Conservation (phyloP, 2,888 invertebrate genomes). For the Volucella inanis region DNA sequence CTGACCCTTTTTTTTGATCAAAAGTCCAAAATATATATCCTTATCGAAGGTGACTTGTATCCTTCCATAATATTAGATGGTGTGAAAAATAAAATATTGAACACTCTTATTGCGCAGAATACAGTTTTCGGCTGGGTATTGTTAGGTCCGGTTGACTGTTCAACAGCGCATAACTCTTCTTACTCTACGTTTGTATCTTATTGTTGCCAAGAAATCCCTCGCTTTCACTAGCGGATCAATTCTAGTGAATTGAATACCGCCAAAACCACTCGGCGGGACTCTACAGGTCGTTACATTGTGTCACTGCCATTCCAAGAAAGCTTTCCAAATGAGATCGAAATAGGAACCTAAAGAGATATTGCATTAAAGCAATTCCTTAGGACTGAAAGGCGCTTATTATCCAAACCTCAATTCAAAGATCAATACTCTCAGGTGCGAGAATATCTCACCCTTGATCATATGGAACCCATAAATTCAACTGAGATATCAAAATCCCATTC, state of each 20-base stretch:
- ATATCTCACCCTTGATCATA: conserved; percentile 23
- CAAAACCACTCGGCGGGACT: background rate
- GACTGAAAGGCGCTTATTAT: background rate
- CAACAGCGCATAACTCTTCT: background rate
- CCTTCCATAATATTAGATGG: conserved; percentile 19
- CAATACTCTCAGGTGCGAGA: conserved; percentile 33
- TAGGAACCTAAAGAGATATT: background rate
- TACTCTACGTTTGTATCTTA: background rate
- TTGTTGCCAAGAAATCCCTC: background rate
- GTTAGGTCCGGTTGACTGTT: conserved; percentile 1
- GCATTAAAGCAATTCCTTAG: conserved; percentile 7
- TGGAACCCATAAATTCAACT: too few relatives aligned
- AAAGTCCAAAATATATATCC: conserved; percentile 27
- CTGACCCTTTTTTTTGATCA: conserved; percentile 21
- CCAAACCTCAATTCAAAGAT: background rate
- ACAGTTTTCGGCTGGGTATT: conserved; percentile 49
- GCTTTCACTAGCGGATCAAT: background rate
- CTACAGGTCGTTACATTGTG: background rate
- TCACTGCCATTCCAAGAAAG: background rate
- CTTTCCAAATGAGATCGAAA: background rate
- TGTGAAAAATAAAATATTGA: background rate
- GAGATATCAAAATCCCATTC: background rate
- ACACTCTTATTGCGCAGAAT: conserved; percentile 31
- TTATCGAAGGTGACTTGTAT: conserved; percentile 39
- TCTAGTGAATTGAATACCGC: conserved; percentile 7